A percentile compares a stretch with the other conserved stretches of the same genome.
Conservation (phyloP, 2,113 vertebrate genomes). For the Spea multiplicata region DNA sequence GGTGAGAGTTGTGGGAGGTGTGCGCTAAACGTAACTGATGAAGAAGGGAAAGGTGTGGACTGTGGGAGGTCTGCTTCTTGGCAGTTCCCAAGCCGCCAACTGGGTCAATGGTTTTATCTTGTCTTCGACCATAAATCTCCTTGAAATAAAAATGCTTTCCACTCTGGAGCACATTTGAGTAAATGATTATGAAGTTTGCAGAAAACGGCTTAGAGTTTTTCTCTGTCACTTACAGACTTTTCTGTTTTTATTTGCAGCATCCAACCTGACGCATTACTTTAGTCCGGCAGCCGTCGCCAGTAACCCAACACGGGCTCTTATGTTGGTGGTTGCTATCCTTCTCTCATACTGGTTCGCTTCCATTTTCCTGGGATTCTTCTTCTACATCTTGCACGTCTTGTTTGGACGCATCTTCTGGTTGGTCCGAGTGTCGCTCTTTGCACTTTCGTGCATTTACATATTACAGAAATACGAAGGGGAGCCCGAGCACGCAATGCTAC, state of each 20-base stretch:
- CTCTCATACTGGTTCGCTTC: conserved; percentile 86
- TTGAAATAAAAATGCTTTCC: too few species aligned
- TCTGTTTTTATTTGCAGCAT: conserved; percentile 66
- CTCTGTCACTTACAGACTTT: background rate
- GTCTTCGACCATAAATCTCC: too few species aligned
- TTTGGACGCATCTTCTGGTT: conserved; percentile 95
- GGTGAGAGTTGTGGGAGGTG: too few species aligned
- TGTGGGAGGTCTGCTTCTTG: too few species aligned
- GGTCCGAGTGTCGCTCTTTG: conserved; percentile 79
- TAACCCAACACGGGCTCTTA: conserved; percentile 75
- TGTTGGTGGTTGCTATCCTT: conserved; percentile 81
- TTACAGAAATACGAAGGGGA: conserved; percentile 94
- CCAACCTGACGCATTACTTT: conserved; percentile 90
- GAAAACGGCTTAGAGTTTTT: too few species aligned
- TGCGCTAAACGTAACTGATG: too few species aligned
- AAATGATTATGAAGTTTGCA: too few species aligned
- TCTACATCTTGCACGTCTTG: conserved; percentile 80
- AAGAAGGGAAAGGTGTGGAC: too few species aligned
- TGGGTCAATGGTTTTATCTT: too few species aligned
- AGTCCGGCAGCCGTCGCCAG: conserved; percentile 74
- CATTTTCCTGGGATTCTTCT: conserved; percentile 85
- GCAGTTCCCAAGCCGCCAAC: too few species aligned
- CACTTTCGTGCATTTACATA: conserved; percentile 90
- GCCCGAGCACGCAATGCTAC: conserved; percentile 82
- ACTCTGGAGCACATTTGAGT: too few species aligned